Evolutionary conservation across 1,140 invertebrate genomes (phyloP).

Genomic region (Zaprionus nigranus): DNA sequence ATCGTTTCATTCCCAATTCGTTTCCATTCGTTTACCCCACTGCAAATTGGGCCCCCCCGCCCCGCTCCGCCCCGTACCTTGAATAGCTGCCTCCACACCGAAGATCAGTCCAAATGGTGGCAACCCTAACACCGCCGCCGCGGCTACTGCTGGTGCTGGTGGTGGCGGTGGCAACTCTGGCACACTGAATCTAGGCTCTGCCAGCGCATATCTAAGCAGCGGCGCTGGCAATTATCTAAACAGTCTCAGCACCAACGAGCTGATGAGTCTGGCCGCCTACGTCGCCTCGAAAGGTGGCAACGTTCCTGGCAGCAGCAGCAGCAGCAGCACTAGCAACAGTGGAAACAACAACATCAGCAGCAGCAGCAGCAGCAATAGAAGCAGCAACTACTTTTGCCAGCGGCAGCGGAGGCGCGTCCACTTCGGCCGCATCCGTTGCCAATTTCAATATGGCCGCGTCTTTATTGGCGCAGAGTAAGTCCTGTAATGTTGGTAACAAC

Average conservation of each 20-base stretch:
- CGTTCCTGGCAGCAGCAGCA: not conserved
- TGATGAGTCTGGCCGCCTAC: constrained; percentile 78
- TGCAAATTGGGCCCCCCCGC: not conserved
- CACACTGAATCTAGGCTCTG: constrained; percentile 28
- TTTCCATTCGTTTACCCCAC: constrained; percentile 16
- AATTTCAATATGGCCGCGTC: constrained; percentile 86
- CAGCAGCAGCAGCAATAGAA: constrained; percentile 26
- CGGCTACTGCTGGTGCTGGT: not conserved
- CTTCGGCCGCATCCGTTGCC: constrained; percentile 63
- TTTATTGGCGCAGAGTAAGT: constrained; percentile 92
- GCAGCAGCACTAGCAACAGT: constrained; percentile 2
- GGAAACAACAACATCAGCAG: constrained; percentile 23
- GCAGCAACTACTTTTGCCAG: constrained; percentile 22
- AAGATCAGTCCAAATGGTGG: constrained; percentile 34
- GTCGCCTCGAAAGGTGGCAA: constrained; percentile 70
- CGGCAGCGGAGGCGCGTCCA: constrained; percentile 31
- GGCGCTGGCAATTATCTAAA: constrained; percentile 68
- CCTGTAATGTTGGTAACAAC: constrained; percentile 84
- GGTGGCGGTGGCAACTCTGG: not conserved
- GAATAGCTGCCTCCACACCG: constrained; percentile 15
- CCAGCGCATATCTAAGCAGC: constrained; percentile 61
- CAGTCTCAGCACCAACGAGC: constrained; percentile 74
- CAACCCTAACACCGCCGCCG: constrained; percentile 21
- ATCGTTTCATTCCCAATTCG: constrained; percentile 3
- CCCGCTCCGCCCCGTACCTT: not conserved